phyloP scores from a whole-genome alignment of 2,888 invertebrate species.

The Terebella lapidaria region DNA sequence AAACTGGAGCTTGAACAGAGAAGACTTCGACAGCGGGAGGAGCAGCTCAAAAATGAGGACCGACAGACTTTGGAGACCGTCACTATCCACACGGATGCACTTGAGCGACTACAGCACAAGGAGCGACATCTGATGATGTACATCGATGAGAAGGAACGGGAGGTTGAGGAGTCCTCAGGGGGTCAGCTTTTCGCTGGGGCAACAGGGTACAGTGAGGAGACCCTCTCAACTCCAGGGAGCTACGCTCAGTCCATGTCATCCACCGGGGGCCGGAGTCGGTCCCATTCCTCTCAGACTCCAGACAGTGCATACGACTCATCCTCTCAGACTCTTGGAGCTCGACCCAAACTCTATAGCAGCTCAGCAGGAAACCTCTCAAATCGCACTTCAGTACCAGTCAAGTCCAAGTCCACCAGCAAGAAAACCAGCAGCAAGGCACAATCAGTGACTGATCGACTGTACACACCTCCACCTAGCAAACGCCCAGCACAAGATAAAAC shows the following conservation, averaged over 20 bases:
- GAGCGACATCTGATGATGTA: constrained; percentile 11
- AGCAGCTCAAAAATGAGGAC: constrained; percentile 5
- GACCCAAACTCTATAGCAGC: neutral
- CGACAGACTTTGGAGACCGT: constrained; percentile 1
- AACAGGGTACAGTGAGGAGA: neutral
- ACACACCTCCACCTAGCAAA: neutral
- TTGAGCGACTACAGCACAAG: constrained; percentile 9
- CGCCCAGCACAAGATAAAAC: neutral
- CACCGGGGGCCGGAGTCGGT: too few species aligned
- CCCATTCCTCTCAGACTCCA: too few species aligned
- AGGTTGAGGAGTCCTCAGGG: neutral
- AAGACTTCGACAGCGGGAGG: constrained; percentile 6
- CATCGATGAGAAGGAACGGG: constrained; percentile 12
- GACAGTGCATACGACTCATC: neutral
- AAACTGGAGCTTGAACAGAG: neutral
- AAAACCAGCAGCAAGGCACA: neutral
- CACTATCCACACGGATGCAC: constrained; percentile 1
- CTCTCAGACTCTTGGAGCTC: neutral
- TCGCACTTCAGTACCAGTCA: too few species aligned
- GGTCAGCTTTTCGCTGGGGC: neutral
- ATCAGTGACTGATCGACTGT: neutral
- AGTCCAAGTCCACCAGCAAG: too few species aligned
- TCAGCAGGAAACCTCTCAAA: neutral
- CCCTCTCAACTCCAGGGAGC: neutral
- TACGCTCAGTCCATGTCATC: neutral